Percentiles rank a stretch among this genome's conserved stretches.
These are phyloP conservation scores for Coluber constrictor DNA, from an alignment of 2,797 vertebrate genomes.

Conservation along the genomic window DNA sequence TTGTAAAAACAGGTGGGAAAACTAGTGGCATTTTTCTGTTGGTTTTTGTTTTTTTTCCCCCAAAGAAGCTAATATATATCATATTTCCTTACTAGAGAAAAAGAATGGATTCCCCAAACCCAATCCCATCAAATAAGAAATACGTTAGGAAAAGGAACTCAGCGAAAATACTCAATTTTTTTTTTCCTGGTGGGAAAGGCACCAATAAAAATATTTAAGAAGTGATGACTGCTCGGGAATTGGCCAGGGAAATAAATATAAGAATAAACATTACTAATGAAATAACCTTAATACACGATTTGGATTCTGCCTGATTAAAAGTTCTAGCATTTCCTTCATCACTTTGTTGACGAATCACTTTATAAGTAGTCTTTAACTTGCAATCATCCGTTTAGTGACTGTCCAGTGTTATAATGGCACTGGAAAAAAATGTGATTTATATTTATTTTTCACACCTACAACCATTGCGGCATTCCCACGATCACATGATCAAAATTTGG, in stretches of 20 bases:
- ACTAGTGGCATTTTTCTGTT: neutral
- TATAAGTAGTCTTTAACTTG: too few relatives aligned
- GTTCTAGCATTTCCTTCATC: neutral
- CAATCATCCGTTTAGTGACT: neutral
- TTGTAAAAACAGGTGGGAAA: neutral
- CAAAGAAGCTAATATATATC: neutral
- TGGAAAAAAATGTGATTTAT: neutral
- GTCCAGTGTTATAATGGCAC: neutral
- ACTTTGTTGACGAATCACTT: neutral
- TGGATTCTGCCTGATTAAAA: neutral
- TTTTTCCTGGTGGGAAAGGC: neutral
- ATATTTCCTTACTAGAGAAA: neutral
- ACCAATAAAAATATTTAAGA: neutral
- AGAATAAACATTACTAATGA: neutral
- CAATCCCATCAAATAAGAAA: neutral
- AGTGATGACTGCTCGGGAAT: neutral
- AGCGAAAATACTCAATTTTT: neutral
- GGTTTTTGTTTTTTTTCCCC: neutral
- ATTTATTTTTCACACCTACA: neutral
- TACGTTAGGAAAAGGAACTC: neutral
- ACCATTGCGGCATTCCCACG: neutral
- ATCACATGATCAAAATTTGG: neutral
- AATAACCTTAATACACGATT: neutral
- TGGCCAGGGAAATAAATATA: neutral
- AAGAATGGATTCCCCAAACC: neutral